phyloP scores from a whole-genome alignment of 2,797 vertebrate genomes.

The Bovichtus variegatus region DNA sequence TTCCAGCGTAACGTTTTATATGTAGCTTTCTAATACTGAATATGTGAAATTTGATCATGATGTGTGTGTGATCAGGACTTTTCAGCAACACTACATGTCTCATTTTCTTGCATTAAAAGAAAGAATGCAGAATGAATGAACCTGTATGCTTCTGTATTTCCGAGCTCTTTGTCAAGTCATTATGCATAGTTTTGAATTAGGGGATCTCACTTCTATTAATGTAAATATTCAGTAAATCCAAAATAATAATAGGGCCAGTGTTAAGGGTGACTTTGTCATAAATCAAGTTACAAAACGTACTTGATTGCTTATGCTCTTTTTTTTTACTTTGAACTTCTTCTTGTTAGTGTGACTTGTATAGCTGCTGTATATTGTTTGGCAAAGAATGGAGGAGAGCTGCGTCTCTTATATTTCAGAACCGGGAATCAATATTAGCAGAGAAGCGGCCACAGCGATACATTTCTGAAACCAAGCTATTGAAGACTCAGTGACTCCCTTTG shows the following conservation, averaged over 20 bases:
- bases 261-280: background rate
- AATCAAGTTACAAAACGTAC: background rate
- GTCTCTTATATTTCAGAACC: constrained; percentile 35
- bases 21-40: background rate
- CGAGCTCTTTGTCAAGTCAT: background rate
- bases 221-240: background rate
- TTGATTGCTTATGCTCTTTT: background rate
- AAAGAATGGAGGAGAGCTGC: constrained; percentile 12
- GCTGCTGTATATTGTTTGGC: background rate
- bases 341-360: background rate
- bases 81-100: background rate
- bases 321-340: no score
- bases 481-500: constrained; percentile 47
- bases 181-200: background rate
- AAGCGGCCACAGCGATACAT: constrained; percentile 30
- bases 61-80: background rate
- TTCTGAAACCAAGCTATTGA: constrained; percentile 56
- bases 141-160: background rate
- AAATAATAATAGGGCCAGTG: no score
- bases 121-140: background rate
- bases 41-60: no score
- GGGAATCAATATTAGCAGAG: constrained; percentile 22
- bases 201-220: background rate
- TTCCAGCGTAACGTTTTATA: background rate
- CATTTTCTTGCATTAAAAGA: background rate